Evolutionary conservation across 2,888 invertebrate species (phyloP).

Genomic region (Malacosoma neustria): DNA sequence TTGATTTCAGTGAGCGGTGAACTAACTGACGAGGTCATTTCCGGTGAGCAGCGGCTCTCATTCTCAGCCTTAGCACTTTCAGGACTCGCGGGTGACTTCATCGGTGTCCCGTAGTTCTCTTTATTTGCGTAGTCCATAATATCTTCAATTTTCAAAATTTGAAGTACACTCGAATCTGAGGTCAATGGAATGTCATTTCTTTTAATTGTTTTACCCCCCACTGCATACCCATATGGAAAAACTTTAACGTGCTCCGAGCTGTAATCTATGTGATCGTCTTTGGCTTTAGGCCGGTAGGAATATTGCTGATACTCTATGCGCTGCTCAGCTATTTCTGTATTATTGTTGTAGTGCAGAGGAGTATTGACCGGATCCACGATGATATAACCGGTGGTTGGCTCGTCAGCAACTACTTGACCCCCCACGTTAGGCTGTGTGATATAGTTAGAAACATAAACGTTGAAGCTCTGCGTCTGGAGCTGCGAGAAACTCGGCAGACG

Average conservation of each 20-base stretch:
- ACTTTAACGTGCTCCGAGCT: slow-evolving; percentile 44
- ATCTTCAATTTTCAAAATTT: slow-evolving; percentile 62
- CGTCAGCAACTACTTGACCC: slow-evolving; percentile 78
- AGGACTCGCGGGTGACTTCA: slow-evolving; percentile 67
- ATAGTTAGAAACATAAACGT: slow-evolving; percentile 74
- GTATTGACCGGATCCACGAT: slow-evolving; percentile 58
- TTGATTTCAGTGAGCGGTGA: slow-evolving; percentile 61
- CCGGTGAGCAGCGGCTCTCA: slow-evolving; percentile 47
- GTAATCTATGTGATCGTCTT: slow-evolving; percentile 53
- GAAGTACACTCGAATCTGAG: slow-evolving; percentile 45
- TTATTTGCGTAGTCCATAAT: slow-evolving; percentile 71
- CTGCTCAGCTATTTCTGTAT: slow-evolving; percentile 43
- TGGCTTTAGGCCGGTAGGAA: slow-evolving; percentile 44
- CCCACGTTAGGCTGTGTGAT: slow-evolving; percentile 83
- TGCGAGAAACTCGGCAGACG: slow-evolving; percentile 80
- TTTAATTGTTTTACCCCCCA: slow-evolving; percentile 60
- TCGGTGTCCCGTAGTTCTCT: slow-evolving; percentile 62
- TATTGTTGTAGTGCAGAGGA: slow-evolving; percentile 46
- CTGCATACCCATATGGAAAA: slow-evolving; percentile 51
- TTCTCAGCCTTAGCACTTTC: slow-evolving; percentile 60
- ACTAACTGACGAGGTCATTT: slow-evolving; percentile 56
- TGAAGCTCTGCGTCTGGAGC: slow-evolving; percentile 74
- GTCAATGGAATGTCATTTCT: slow-evolving; percentile 42
- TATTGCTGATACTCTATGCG: slow-evolving; percentile 54
- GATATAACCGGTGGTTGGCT: slow-evolving; percentile 67